Conservation (phyloP, 2,888 invertebrate species). For the Nasonovia ribisnigri region DNA sequence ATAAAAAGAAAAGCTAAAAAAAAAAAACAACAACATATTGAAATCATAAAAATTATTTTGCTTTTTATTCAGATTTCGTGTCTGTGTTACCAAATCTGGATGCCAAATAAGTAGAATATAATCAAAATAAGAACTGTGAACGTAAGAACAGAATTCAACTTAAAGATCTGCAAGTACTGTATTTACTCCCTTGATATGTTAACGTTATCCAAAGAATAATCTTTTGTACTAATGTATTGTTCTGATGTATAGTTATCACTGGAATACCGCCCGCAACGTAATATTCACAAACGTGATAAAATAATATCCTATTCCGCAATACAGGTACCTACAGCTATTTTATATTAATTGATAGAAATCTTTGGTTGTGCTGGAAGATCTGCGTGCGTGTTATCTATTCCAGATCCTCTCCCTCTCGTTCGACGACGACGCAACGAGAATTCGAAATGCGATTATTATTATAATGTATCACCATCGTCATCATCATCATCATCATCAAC, state of each 20-base stretch:
- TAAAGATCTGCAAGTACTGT: background rate
- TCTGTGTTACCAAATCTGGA: background rate
- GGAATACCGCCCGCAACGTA: background rate
- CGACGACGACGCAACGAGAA: background rate
- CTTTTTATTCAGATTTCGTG: background rate
- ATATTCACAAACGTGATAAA: background rate
- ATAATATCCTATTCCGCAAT: background rate
- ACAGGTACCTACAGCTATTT: background rate
- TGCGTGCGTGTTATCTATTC: background rate
- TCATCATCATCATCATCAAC: background rate
- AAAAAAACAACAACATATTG: too few species aligned
- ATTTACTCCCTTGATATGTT: background rate
- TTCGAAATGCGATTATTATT: background rate
- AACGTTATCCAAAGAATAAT: background rate
- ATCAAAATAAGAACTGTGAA: background rate
- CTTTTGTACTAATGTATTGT: background rate
- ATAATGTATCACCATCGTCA: background rate
- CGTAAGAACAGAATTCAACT: background rate
- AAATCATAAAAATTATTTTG: background rate
- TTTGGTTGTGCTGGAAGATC: background rate
- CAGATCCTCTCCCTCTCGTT: background rate
- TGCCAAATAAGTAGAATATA: background rate
- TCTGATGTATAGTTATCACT: background rate
- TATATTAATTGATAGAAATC: background rate
- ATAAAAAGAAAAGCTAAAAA: too few species aligned